Base-by-base conservation (phyloP, 2,113 vertebrate species). In the Protobothrops flavoviridis region DNA sequence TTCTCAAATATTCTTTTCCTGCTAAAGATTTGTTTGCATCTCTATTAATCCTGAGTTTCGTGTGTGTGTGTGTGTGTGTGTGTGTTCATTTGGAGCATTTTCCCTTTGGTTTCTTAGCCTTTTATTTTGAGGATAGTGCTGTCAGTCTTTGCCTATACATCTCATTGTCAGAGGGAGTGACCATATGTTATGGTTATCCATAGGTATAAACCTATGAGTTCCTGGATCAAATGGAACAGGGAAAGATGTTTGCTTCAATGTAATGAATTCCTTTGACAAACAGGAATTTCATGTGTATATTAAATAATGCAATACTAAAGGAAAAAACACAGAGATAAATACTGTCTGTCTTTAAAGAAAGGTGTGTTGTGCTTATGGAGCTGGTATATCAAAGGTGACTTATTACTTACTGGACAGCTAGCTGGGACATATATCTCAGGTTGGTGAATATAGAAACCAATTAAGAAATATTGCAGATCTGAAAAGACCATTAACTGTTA, bases 191-290 rank as follows among this genome's bases (percentile, higher is more conserved):
- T 91, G 95, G 69, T 90, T 95, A 81, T 85, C 91, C 92, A 87
- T 45, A 94, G 91, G 69, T 93, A 91, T 94, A 94, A 92, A 0
- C 89, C 39, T 95, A 33, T 69, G n/a, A 23, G 48, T 94, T 87
- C 1, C 0, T 91, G 90, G 23, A 87, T 91, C 33, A 91, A 94
- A 96, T 90, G 59, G 20, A 95, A 93, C 6, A 88, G 39, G 53
- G 59, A 92, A 89, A 52, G n/a, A 0, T 69, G 29, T 96, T 95
- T 20, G 1, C 52, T 95, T 94, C 93, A 87, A 20, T 11, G 24
- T 89, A 91, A 94, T 92, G 69, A 85, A 85, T 95, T 95, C 26
- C 85, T 95, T 96, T 95, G 93, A 91, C 48, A 94, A 93, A 92
- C 0, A 1, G 90, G 29, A 95, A 91, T 91, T 92, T 85, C 20